Evolutionary conservation across 2,888 invertebrate genomes (phyloP).

Genomic region (Onchidella celtica): DNA sequence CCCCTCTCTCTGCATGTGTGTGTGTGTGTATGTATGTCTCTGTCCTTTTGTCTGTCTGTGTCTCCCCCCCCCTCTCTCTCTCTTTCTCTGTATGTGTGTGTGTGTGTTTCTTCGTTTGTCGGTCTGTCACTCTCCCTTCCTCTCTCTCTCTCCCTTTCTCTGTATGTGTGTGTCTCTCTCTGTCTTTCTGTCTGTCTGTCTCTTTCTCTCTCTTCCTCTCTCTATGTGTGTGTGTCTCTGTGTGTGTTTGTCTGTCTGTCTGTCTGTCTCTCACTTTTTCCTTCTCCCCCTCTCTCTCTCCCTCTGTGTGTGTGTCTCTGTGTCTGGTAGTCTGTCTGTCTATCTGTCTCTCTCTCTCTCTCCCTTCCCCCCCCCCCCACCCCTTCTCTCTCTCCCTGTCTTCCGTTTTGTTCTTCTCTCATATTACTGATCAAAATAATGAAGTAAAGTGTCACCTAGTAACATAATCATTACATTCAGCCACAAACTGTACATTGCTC

Average conservation of each 20-base stretch:
- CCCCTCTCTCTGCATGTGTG: too few relatives aligned
- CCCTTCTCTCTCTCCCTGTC: background rate
- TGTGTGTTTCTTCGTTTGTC: background rate
- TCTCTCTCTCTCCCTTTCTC: background rate
- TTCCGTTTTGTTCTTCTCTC: background rate
- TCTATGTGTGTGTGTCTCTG: too few relatives aligned
- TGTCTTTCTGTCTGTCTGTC: constrained; percentile 13
- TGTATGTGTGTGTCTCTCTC: background rate
- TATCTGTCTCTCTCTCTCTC: background rate
- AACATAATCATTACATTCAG: too few relatives aligned
- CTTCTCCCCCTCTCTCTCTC: background rate
- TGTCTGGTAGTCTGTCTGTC: background rate
- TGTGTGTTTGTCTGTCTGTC: background rate
- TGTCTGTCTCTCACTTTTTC: background rate
- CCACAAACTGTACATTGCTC: too few relatives aligned
- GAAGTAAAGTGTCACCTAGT: too few relatives aligned
- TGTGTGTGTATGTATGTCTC: too few relatives aligned
- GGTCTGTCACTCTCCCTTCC: background rate
- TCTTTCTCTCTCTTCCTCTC: background rate
- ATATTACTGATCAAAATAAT: too few relatives aligned
- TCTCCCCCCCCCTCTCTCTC: too few relatives aligned
- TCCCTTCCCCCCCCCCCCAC: background rate
- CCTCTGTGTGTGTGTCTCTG: too few relatives aligned
- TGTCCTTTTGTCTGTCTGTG: too few relatives aligned
- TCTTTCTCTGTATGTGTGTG: too few relatives aligned